Evolutionary conservation across 2,888 invertebrate species (phyloP).

Genomic region (Opisthograptis luteolata): DNA sequence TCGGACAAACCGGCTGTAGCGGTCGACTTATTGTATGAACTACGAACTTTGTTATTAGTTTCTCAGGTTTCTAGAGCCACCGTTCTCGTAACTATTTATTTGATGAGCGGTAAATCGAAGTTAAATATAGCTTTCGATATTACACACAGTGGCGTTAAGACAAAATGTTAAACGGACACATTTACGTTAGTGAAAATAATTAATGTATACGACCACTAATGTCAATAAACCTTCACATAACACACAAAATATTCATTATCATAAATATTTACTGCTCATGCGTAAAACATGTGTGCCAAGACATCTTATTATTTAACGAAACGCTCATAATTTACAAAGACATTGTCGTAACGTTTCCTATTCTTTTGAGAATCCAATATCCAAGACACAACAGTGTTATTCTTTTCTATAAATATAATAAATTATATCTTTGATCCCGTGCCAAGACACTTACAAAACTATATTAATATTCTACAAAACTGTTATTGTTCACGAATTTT

Average conservation of each 20-base stretch:
- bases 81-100: too few relatives aligned
- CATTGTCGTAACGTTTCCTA: not conserved
- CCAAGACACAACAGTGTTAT: conserved; percentile 4
- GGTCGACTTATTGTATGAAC: too few relatives aligned
- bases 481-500: not conserved
- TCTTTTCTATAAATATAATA: conserved; percentile 16
- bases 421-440: conserved; percentile 18
- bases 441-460: conserved; percentile 25
- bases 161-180: too few relatives aligned
- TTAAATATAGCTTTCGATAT: too few relatives aligned
- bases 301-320: not conserved
- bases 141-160: too few relatives aligned
- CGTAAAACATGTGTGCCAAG: conserved; percentile 10
- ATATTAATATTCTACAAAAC: conserved; percentile 1
- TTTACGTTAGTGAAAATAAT: too few relatives aligned
- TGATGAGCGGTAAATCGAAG: too few relatives aligned
- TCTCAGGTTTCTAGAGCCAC: too few relatives aligned
- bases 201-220: too few relatives aligned
- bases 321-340: not conserved
- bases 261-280: conserved; percentile 6
- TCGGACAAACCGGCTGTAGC: too few relatives aligned
- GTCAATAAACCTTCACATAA: too few relatives aligned
- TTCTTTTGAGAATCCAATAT: not conserved
- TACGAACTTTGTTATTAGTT: too few relatives aligned
- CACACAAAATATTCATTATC: conserved; percentile 14